These are phyloP conservation scores for Epinephelus coioides DNA, from an alignment of 2,797 vertebrate genomes.

Conservation along the genomic window DNA sequence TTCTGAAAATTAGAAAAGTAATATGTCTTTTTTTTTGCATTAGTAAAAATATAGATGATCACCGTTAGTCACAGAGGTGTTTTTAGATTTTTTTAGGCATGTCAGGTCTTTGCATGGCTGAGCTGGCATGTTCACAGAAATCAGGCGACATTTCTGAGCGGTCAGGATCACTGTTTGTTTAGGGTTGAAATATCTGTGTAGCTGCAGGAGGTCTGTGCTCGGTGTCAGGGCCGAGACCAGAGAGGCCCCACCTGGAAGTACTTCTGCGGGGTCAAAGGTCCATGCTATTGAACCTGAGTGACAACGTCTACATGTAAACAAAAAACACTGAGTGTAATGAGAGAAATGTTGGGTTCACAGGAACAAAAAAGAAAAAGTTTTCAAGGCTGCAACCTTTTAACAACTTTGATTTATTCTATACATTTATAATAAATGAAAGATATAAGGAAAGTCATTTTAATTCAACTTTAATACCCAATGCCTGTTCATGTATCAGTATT, in stretches of 20 bases:
- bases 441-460: neutral
- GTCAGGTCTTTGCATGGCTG: constrained; percentile 3
- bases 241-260: constrained; percentile 87
- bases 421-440: neutral
- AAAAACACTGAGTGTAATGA: constrained; percentile 69
- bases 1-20: neutral
- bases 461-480: too few relatives aligned
- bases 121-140: constrained; percentile 29
- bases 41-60: neutral
- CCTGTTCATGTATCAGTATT: neutral
- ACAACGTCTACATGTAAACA: constrained; percentile 81
- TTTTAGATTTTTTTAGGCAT: neutral
- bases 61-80: too few relatives aligned
- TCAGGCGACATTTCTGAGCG: constrained; percentile 61
- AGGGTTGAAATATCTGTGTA: constrained; percentile 62
- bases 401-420: neutral
- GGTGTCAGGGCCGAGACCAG: constrained; percentile 54
- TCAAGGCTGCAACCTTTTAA: neutral
- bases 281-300: constrained; percentile 85
- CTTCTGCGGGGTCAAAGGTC: constrained; percentile 85
- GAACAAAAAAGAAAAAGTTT: constrained; percentile 45
- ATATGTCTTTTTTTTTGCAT: neutral
- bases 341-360: constrained; percentile 61
- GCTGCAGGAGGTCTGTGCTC: constrained; percentile 76
- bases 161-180: constrained; percentile 79